Conservation (phyloP, 2,113 vertebrate species). For the Myxocyprinus asiaticus region DNA sequence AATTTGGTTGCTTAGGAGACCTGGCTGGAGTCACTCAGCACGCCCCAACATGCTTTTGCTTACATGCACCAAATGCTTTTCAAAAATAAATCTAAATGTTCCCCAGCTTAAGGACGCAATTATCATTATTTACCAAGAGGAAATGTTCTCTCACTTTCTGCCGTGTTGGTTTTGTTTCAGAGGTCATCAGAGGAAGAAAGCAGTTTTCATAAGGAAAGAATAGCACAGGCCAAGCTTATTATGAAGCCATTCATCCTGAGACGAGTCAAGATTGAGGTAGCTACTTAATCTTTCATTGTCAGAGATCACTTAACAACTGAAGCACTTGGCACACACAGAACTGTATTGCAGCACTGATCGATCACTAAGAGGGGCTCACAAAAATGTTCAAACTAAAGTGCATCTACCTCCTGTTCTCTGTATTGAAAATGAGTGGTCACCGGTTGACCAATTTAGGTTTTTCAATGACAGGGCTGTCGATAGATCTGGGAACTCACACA, state of each 20-base stretch:
- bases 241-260: slow-evolving; percentile 97
- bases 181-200: slow-evolving; percentile 90
- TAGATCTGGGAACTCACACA: too few species aligned
- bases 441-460: too few species aligned
- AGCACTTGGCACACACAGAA: too few species aligned
- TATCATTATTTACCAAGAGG: background rate
- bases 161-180: slow-evolving; percentile 67
- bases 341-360: too few species aligned
- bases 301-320: background rate
- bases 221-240: slow-evolving; percentile 93
- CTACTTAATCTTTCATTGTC: background rate
- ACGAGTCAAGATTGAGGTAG: slow-evolving; percentile 92
- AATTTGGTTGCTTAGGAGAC: too few species aligned
- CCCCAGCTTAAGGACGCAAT: background rate
- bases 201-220: slow-evolving; percentile 89
- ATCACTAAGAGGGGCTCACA: too few species aligned
- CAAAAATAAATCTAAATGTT: background rate
- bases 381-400: too few species aligned
- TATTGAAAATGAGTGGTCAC: too few species aligned
- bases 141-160: background rate
- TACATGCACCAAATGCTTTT: background rate
- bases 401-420: too few species aligned
- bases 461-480: too few species aligned
- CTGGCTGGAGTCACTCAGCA: too few species aligned
- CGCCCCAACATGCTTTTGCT: background rate